These are phyloP conservation scores for Scotopteryx bipunctaria DNA, from an alignment of 2,888 invertebrate species.

Conservation along the genomic window DNA sequence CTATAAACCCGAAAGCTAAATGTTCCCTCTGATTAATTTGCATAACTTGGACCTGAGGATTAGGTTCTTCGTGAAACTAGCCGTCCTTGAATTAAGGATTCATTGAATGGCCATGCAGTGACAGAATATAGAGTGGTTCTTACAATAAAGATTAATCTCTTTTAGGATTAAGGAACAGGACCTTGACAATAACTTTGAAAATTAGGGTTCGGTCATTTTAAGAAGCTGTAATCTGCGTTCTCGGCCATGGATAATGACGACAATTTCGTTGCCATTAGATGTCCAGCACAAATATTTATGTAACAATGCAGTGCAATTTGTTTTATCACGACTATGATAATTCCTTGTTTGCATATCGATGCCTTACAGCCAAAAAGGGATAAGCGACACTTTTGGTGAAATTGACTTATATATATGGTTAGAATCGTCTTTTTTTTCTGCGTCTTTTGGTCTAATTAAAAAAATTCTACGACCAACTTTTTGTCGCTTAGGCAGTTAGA, in stretches of 20 bases:
- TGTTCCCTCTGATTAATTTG: too few species aligned
- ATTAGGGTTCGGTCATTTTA: too few species aligned
- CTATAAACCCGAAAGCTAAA: background rate
- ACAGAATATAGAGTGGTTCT: background rate
- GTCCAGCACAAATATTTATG: conserved; percentile 1
- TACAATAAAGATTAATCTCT: background rate
- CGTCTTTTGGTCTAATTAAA: too few species aligned
- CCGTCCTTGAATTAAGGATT: conserved; percentile 19
- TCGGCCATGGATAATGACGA: conserved; percentile 7
- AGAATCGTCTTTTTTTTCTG: too few species aligned
- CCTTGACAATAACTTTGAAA: too few species aligned
- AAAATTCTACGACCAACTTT: too few species aligned
- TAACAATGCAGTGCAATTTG: conserved; percentile 8
- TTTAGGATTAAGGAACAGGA: background rate
- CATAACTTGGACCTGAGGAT: too few species aligned
- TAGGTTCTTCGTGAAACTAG: too few species aligned
- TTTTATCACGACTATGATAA: conserved; percentile 33
- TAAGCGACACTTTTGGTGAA: too few species aligned
- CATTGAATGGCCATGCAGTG: conserved; percentile 1
- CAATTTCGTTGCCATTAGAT: background rate
- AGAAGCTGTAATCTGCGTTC: conserved; percentile 5
- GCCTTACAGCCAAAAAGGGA: too few species aligned
- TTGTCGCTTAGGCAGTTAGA: too few species aligned
- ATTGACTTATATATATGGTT: too few species aligned
- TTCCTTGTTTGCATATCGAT: conserved; percentile 34